phyloP scores from a whole-genome alignment of 2,888 invertebrate genomes.

The Drosophila lutescens region DNA sequence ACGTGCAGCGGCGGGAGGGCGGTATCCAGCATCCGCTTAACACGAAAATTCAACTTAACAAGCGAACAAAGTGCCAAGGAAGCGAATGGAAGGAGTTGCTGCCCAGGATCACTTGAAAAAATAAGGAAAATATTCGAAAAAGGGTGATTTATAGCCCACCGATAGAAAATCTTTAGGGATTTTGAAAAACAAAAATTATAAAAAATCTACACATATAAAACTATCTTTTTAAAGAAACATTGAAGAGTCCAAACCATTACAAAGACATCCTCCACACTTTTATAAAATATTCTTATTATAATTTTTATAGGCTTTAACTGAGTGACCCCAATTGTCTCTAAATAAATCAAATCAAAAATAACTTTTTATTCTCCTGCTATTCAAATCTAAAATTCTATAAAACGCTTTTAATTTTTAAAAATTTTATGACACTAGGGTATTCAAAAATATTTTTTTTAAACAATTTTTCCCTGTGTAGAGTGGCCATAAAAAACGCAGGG shows the following conservation, averaged over 20 bases:
- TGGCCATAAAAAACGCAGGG: conserved; percentile 6
- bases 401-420: no score
- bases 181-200: not conserved
- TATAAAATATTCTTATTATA: not conserved
- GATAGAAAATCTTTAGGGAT: no score
- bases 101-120: not conserved
- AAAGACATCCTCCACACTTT: not conserved
- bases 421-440: no score
- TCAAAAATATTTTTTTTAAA: not conserved
- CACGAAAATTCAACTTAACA: conserved; percentile 72
- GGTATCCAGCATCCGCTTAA: conserved; percentile 59
- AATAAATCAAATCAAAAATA: not conserved
- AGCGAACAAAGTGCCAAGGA: conserved; percentile 62
- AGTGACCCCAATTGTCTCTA: no score
- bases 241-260: no score
- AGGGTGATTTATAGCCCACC: no score
- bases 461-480: not conserved
- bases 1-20: conserved; percentile 54
- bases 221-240: no score
- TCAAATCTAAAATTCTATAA: no score
- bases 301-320: no score
- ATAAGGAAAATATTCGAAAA: not conserved
- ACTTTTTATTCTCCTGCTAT: no score
- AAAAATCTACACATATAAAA: no score
- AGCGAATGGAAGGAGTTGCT: conserved; percentile 11